phyloP scores from a whole-genome alignment of 2,888 invertebrate species.

The Drosophila seclusa region DNA sequence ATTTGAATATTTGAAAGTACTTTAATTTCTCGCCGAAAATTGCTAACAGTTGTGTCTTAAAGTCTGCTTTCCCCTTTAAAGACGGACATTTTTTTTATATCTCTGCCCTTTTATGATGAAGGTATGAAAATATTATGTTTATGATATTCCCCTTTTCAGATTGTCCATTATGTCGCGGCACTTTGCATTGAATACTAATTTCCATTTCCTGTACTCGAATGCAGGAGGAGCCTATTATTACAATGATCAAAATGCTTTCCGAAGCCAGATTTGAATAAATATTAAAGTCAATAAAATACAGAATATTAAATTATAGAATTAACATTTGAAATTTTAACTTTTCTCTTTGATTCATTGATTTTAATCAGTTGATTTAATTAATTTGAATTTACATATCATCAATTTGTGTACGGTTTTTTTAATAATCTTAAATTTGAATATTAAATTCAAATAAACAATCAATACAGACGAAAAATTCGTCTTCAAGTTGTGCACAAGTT shows the following conservation, averaged over 20 bases:
- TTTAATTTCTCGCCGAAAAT: neutral
- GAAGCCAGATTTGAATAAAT: neutral
- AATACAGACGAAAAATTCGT: neutral
- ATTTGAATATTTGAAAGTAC: neutral
- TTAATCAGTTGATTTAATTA: neutral
- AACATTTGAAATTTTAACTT: neutral
- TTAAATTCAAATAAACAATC: neutral
- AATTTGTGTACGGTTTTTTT: too few relatives aligned
- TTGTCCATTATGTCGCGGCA: neutral
- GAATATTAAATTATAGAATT: neutral
- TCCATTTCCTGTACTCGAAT: neutral
- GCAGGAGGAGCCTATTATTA: neutral
- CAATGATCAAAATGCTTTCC: neutral
- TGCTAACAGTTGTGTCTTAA: neutral
- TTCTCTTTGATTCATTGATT: neutral
- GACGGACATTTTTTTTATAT: too few relatives aligned
- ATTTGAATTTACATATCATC: neutral
- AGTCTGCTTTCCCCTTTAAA: neutral
- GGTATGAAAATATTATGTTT: neutral
- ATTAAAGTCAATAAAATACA: neutral
- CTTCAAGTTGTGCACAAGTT: neutral
- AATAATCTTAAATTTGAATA: too few relatives aligned
- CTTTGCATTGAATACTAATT: neutral
- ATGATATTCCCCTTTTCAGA: neutral
- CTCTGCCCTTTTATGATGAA: too few relatives aligned